Percentiles rank a stretch among this genome's conserved stretches.
Evolutionary conservation across 2,113 vertebrate species (phyloP).

Genomic region (Myodes glareolus): DNA sequence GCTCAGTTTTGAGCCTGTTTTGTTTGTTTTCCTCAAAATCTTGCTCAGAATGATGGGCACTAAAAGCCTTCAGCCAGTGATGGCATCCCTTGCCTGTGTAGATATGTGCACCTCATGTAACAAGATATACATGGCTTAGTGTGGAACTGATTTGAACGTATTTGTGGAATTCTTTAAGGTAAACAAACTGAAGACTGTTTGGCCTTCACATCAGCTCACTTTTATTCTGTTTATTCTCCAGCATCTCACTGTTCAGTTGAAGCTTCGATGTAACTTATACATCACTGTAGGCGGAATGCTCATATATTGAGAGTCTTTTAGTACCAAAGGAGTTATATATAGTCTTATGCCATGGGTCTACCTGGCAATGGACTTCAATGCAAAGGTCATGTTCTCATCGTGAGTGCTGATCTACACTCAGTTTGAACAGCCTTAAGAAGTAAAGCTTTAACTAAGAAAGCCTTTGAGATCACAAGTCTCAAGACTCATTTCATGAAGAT

Average conservation of each 20-base stretch:
- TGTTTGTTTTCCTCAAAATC: conserved; percentile 40
- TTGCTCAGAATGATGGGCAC: conserved; percentile 42
- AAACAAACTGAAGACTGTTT: conserved; percentile 64
- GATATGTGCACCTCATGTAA: conserved; percentile 15
- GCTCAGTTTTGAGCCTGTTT: background rate
- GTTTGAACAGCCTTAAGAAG: conserved; percentile 59
- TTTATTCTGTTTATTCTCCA: conserved; percentile 59
- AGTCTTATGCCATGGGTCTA: background rate
- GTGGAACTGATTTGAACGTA: conserved; percentile 67
- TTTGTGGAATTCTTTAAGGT: conserved; percentile 44
- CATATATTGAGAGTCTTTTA: background rate
- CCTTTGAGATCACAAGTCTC: conserved; percentile 75
- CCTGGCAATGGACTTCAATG: background rate
- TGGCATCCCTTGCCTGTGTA: background rate
- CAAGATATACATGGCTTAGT: conserved; percentile 20
- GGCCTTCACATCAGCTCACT: conserved; percentile 58
- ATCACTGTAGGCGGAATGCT: background rate
- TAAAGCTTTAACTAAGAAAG: conserved; percentile 70
- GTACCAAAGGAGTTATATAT: background rate
- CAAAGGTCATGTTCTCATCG: background rate
- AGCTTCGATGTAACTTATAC: background rate
- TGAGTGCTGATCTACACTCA: background rate
- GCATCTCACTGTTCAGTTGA: conserved; percentile 18
- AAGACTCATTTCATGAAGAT: conserved; percentile 78
- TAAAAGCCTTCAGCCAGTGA: conserved; percentile 7